These are phyloP conservation scores for Flabesymbios commensalis DNA, from an alignment of 2,888 invertebrate genomes.

Conservation along the genomic window DNA sequence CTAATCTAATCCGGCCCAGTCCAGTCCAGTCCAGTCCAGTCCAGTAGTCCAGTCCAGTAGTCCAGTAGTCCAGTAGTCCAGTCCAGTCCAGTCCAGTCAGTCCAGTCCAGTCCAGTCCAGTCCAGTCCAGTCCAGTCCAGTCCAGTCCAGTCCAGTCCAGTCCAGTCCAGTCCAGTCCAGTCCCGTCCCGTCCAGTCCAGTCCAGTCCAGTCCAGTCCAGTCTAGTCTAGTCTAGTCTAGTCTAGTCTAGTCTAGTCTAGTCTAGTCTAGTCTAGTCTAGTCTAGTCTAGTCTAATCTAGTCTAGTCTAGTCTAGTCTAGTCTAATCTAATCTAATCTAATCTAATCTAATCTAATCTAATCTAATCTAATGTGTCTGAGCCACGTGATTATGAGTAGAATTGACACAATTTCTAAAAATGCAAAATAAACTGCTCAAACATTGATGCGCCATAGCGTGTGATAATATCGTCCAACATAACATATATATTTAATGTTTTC, in stretches of 20 bases:
- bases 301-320: constrained; percentile 1
- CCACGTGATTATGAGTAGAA: too few relatives aligned
- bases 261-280: constrained; percentile 1
- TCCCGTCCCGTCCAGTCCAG: not conserved
- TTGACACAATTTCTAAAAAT: too few relatives aligned
- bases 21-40: not conserved
- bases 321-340: constrained; percentile 4
- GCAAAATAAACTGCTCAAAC: too few relatives aligned
- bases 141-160: constrained; percentile 3
- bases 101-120: constrained; percentile 4
- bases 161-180: constrained; percentile 6
- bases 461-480: too few relatives aligned
- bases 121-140: constrained; percentile 1
- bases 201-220: constrained; percentile 4
- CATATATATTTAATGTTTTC: too few relatives aligned
- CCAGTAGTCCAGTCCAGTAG: not conserved
- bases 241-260: constrained; percentile 2
- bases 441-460: too few relatives aligned
- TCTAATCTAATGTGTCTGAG: not conserved
- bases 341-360: not conserved
- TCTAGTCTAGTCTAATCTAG: constrained; percentile 1
- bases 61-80: not conserved
- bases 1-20: not conserved
- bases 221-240: constrained; percentile 1
- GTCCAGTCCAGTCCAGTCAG: constrained; percentile 4